A percentile compares a stretch with the other conserved stretches of the same genome.
Evolutionary conservation across 2,888 invertebrate species (phyloP).

Genomic region (Mimachlamys varia): DNA sequence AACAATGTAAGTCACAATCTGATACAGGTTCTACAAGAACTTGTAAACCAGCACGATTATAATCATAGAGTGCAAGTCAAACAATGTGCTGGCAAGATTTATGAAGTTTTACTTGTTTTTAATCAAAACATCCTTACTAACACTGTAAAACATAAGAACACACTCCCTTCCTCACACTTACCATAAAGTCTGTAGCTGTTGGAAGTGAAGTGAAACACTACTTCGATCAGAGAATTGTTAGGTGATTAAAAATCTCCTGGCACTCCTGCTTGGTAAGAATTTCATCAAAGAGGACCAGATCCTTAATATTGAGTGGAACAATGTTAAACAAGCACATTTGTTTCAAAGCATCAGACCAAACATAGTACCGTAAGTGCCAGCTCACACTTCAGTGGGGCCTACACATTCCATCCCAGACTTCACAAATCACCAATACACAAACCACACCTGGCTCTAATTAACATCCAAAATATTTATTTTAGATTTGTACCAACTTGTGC

Average conservation of each 20-base stretch:
- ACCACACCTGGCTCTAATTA: constrained; percentile 18
- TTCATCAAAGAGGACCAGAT: not conserved
- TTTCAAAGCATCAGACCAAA: not conserved
- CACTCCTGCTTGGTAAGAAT: not conserved
- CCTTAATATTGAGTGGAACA: not conserved
- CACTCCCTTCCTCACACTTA: not conserved
- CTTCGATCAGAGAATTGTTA: not conserved
- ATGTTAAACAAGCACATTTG: not conserved
- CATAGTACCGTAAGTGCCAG: not conserved
- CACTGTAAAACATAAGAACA: not conserved
- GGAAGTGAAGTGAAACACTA: not conserved
- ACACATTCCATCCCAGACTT: not conserved
- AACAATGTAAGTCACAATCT: not conserved
- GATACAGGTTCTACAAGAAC: not conserved
- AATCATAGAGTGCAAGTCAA: not conserved
- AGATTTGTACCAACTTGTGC: constrained; percentile 13
- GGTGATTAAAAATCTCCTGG: not conserved
- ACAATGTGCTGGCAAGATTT: not conserved
- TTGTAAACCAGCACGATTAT: not conserved
- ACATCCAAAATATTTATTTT: constrained; percentile 10
- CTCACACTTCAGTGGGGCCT: not conserved
- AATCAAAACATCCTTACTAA: no score
- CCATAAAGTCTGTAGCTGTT: not conserved
- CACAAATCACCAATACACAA: constrained; percentile 32
- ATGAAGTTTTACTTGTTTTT: not conserved